Percentiles rank a stretch among this genome's conserved stretches.
Evolutionary conservation across 2,113 vertebrate species (phyloP).

Genomic region (Cercopithecus mona): DNA sequence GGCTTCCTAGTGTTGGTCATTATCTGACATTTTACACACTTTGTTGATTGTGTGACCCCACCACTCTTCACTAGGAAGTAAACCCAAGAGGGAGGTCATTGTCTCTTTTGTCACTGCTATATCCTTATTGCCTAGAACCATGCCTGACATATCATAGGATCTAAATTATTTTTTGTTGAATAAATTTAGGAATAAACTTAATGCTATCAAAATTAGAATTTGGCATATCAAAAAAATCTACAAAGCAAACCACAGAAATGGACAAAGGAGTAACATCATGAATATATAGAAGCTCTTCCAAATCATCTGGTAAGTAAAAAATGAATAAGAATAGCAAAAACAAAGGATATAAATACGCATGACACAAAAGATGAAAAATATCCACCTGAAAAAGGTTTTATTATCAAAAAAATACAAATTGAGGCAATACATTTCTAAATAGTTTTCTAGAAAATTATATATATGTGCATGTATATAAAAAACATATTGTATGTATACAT

Average conservation of each 20-base stretch:
- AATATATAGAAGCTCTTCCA: conserved; percentile 1
- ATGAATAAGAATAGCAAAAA: background rate
- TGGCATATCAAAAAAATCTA: background rate
- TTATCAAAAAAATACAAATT: conserved; percentile 13
- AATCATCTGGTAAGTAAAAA: background rate
- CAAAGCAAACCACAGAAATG: background rate
- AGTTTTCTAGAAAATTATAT: background rate
- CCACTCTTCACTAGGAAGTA: background rate
- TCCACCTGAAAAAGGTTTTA: background rate
- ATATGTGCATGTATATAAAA: background rate
- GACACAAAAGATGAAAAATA: conserved; percentile 5
- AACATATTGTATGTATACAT: background rate
- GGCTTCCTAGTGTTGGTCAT: background rate
- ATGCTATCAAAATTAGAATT: background rate
- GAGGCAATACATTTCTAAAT: background rate
- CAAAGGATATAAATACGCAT: background rate
- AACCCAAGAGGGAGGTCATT: background rate
- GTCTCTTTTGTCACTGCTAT: background rate
- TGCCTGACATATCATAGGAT: background rate
- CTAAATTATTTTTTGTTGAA: background rate
- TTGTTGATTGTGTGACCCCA: background rate
- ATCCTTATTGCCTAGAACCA: background rate
- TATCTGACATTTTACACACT: background rate
- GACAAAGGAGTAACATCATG: background rate
- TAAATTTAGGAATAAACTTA: background rate